These are phyloP conservation scores for Zaprionus inermis DNA, from an alignment of 1,140 invertebrate genomes.

Conservation along the genomic window DNA sequence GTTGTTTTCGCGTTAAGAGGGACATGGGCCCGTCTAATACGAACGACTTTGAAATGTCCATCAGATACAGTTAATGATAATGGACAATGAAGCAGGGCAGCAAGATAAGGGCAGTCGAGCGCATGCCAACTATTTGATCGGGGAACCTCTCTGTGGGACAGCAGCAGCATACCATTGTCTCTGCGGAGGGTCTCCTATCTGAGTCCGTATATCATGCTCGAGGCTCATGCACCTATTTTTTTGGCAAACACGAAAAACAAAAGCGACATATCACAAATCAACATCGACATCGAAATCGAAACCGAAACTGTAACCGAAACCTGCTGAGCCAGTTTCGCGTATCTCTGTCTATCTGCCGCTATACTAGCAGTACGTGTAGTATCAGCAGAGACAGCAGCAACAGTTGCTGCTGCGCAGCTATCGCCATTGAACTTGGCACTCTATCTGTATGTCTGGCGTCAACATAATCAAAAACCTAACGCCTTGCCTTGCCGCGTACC, in stretches of 20 bases:
- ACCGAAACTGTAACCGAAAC: constrained; percentile 19
- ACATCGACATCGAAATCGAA: background rate
- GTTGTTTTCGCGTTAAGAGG: constrained; percentile 2
- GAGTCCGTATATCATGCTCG: constrained; percentile 25
- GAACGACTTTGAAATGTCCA: constrained; percentile 48
- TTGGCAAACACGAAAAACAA: background rate
- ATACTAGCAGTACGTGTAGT: background rate
- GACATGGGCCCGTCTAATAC: constrained; percentile 13
- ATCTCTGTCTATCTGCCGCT: constrained; percentile 22
- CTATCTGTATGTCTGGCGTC: constrained; percentile 33
- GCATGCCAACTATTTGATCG: background rate
- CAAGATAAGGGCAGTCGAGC: constrained; percentile 16
- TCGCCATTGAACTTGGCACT: constrained; percentile 40
- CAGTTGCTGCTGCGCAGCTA: background rate
- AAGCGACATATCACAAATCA: background rate
- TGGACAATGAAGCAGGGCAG: background rate
- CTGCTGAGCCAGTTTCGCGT: constrained; percentile 34
- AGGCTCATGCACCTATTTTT: constrained; percentile 22
- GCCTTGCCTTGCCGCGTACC: background rate
- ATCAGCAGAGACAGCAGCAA: background rate
- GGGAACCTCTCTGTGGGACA: background rate
- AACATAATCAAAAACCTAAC: constrained; percentile 48
- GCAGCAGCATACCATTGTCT: constrained; percentile 1
- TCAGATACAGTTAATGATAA: constrained; percentile 40
- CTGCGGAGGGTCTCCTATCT: background rate